Percentiles rank a stretch among this genome's conserved stretches.
Evolutionary conservation across 2,797 vertebrate genomes (phyloP).

Genomic region (Macropus fuliginosus): DNA sequence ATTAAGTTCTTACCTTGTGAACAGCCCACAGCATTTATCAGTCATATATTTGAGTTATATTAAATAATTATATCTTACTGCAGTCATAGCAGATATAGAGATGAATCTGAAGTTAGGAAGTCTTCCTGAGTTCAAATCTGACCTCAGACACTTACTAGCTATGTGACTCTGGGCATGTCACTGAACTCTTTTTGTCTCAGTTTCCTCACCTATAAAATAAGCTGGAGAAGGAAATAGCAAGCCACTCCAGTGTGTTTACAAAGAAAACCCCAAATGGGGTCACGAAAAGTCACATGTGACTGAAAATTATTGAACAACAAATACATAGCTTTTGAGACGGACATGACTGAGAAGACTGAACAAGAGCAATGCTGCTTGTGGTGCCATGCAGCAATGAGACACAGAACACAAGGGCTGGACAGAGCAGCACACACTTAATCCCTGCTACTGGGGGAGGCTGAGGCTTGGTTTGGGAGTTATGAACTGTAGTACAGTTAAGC

Average conservation of each 20-base stretch:
- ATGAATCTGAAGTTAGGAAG: neutral
- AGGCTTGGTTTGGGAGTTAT: neutral
- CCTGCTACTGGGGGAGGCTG: neutral
- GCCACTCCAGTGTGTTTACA: neutral
- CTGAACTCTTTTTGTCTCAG: too few relatives aligned
- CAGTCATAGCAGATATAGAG: neutral
- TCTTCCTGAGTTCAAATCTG: neutral
- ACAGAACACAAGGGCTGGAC: neutral
- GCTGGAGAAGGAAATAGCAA: neutral
- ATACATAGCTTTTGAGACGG: neutral
- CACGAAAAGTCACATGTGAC: neutral
- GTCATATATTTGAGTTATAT: neutral
- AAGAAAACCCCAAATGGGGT: neutral
- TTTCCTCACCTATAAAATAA: neutral
- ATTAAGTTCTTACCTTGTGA: neutral
- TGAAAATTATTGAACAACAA: too few relatives aligned
- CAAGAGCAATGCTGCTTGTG: neutral
- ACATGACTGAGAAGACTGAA: neutral
- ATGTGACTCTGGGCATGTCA: too few relatives aligned
- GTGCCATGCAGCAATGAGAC: neutral
- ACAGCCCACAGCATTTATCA: neutral
- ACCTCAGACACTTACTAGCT: too few relatives aligned
- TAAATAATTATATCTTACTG: neutral
- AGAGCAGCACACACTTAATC: neutral
- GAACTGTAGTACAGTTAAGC: neutral